A percentile compares a stretch with the other conserved stretches of the same genome.
phyloP scores from a whole-genome alignment of 1,140 invertebrate species.

The Sipha flava region DNA sequence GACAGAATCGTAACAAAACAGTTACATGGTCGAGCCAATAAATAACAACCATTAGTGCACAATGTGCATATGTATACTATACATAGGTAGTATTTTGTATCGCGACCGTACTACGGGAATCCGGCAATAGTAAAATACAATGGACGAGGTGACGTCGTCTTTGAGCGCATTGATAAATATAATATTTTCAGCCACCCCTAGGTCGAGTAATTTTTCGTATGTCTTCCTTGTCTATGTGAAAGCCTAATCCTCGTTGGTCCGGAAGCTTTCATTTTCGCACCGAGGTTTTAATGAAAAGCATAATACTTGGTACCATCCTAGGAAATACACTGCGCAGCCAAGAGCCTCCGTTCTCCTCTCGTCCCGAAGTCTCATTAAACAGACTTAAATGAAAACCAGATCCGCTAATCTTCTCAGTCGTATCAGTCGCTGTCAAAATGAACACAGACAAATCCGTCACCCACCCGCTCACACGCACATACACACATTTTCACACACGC shows the following conservation, averaged over 20 bases:
- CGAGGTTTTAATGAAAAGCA: constrained; percentile 30
- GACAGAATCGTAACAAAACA: no score
- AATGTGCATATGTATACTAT: no score
- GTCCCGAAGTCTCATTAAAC: constrained; percentile 19
- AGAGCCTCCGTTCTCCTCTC: neutral
- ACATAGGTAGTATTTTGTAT: no score
- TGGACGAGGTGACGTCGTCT: neutral
- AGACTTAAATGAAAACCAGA: constrained; percentile 26
- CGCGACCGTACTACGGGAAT: no score
- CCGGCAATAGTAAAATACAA: neutral
- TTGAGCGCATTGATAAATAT: neutral
- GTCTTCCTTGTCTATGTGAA: neutral
- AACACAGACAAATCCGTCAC: constrained; percentile 21
- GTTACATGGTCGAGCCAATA: no score
- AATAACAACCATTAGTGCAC: no score
- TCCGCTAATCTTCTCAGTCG: constrained; percentile 23
- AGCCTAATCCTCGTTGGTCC: neutral
- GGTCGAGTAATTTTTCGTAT: neutral
- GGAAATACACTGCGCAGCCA: constrained; percentile 1
- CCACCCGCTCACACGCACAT: neutral
- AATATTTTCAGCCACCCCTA: constrained; percentile 4
- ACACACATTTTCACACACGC: no score
- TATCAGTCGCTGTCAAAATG: constrained; percentile 26
- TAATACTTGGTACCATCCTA: neutral
- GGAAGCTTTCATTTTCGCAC: neutral